phyloP scores from a whole-genome alignment of 2,797 vertebrate species.

The Acomys russatus region DNA sequence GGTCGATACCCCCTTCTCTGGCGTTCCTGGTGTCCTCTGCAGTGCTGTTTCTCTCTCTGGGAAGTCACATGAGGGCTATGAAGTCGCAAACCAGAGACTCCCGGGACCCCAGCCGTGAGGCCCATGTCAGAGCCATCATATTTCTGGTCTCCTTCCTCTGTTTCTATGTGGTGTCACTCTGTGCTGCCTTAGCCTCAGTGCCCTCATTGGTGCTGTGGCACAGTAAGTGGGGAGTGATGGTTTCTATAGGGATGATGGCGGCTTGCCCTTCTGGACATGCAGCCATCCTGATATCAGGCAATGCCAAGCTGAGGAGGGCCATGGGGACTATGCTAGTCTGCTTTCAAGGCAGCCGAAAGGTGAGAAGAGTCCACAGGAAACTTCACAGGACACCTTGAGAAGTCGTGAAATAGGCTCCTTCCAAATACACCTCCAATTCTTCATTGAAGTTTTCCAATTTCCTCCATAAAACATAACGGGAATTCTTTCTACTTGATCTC shows the following conservation, averaged over 20 bases:
- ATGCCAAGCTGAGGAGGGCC: conserved; percentile 67
- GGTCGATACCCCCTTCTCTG: conserved; percentile 52
- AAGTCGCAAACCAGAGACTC: neutral
- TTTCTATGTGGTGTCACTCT: conserved; percentile 60
- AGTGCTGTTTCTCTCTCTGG: conserved; percentile 76
- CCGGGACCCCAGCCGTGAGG: conserved; percentile 55
- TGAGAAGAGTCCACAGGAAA: neutral
- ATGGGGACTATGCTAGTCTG: neutral
- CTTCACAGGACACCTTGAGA: neutral
- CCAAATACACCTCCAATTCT: neutral
- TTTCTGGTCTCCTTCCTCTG: conserved; percentile 76
- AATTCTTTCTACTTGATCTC: neutral
- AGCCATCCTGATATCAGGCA: conserved; percentile 70
- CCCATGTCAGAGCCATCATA: conserved; percentile 72
- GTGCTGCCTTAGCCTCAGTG: neutral
- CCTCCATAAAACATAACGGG: neutral
- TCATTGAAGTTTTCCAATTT: neutral
- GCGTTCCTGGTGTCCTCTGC: conserved; percentile 70
- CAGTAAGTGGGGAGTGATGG: conserved; percentile 64
- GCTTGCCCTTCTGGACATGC: conserved; percentile 61
- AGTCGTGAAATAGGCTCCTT: rapidly evolving
- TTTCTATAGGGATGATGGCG: conserved; percentile 69
- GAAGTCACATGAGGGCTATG: conserved; percentile 76
- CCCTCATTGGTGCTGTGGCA: conserved; percentile 53
- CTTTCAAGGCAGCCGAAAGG: neutral